A percentile compares a stretch with the other conserved stretches of the same genome.
Evolutionary conservation across 1,140 invertebrate species (phyloP).

Genomic region (Diorhabda sublineata): DNA sequence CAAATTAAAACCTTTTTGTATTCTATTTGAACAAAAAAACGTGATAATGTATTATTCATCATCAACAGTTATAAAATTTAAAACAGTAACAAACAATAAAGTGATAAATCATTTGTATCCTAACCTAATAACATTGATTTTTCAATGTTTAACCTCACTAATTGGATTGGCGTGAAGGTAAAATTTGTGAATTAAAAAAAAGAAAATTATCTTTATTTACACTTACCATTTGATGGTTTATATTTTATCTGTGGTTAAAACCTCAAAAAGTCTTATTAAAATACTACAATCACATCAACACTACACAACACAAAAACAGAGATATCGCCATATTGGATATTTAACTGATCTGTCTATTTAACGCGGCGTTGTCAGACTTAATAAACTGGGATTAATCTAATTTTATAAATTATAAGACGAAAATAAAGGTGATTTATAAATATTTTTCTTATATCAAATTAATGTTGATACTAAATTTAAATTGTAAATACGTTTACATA

Average conservation of each 20-base stretch:
- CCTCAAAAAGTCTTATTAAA: conserved; percentile 1
- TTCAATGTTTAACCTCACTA: conserved; percentile 1
- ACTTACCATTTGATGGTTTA: conserved; percentile 1
- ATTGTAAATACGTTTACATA: no score
- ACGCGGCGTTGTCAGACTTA: no score
- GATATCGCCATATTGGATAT: conserved; percentile 20
- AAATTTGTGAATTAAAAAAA: background rate
- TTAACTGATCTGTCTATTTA: background rate
- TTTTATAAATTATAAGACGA: no score
- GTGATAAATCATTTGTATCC: background rate
- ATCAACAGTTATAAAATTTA: no score
- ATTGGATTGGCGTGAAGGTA: background rate
- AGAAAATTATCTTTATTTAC: background rate
- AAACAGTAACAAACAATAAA: background rate
- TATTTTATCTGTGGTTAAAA: background rate
- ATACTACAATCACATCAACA: conserved; percentile 1
- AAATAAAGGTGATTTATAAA: no score
- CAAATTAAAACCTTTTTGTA: background rate
- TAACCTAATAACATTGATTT: conserved; percentile 16
- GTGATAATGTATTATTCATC: no score
- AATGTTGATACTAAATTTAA: no score
- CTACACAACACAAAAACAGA: conserved; percentile 7
- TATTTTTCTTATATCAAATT: no score
- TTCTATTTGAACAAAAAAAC: background rate
- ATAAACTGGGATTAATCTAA: no score